Base-by-base conservation (phyloP, 2,888 invertebrate genomes). In the Malacosoma neustria region DNA sequence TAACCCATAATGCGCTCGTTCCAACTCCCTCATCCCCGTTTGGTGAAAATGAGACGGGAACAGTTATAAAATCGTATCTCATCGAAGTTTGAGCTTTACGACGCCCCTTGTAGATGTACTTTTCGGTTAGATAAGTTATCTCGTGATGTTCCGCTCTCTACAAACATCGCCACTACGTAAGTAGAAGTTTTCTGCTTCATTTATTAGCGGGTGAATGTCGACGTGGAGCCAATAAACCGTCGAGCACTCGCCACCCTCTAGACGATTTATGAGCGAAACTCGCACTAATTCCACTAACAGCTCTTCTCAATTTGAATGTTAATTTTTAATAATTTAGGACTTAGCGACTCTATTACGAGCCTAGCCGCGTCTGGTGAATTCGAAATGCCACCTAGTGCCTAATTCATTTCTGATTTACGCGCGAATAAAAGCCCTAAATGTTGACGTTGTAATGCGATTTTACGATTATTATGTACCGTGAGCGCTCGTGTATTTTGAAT, bases 151-250 rank as follows among this genome's bases (percentile, higher is more conserved):
- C 66, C 72, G 71, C 62, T 58, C 61, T 61, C 64, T 57, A 64
- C 70, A 71, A 74, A 75, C 71, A 71, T 67, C 62, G 61, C 61
- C n/a, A 66, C 69, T 66, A 68, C 70, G 65, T 69, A 68, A 63
- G 72, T 74, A 67, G 71, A 80, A 82, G 76, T 81, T 82, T 79
- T 80, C 82, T 75, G 79, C 73, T 84, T 81, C 82, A 81, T 84
- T 82, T 82, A 79, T 82, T 79, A 82, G 74, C 69, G 58, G 60
- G 72, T 70, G 70, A 68, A 74, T 72, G 81, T 74, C 74, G 74
- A 72, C 72, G 66, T 58, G 59, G 54, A 70, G 73, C 77, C 74
- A 79, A 81, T 79, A 81, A 75, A 76, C 66, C 65, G 72, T 50
- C 68, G 63, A 61, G 59, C 51, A 54, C 64, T 68, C 67, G 65